Evolutionary conservation across 1,140 invertebrate genomes (phyloP), one percentile per base, ranked within the genome.

Genomic region (Trichonephila clavipes): DNA sequence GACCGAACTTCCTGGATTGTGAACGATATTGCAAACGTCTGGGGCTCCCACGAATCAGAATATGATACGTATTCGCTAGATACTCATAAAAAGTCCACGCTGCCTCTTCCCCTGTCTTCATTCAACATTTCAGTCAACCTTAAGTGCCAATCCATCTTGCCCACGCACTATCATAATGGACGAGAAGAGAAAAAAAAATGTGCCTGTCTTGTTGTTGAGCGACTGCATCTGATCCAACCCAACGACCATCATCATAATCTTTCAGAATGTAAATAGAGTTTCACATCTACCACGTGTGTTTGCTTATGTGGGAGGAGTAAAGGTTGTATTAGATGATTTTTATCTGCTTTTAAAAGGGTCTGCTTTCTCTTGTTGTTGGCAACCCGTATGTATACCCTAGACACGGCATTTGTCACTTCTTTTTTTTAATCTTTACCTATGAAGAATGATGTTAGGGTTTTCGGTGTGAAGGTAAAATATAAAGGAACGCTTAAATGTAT

Each of bases 111-210:
- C 62, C 16, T 21, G n/a, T 12, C 62, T 69, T 69, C 0, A 34
- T 77, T 19, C 16, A 77, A 77, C 72, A 77, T 77, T 77, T 77
- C 72, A 34, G 72, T 77, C 28, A 6, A 18, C 28, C 34, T 1
- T 40, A 77, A 40, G 28, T 77, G 72, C 72, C 72, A 19, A 77
- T 77, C 72, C 72, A 40, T 77, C 72, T 77, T 77, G 34, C 72
- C 72, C 72, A 77, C 72, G 72, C 72, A 77, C 21, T 21, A 28
- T 28, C 14, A 34, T 40, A 40, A 34, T 77, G 72, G 72, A 69
- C n/a, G 66, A 24, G 66, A n/a, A 18, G 18, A 18, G 8, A 1
- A 2, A 64, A 19, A 19, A 18, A 19, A 40, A 34, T 18, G 8
- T 77, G 28, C 2, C 72, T 72, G n/a, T 28, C 24, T 69, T 69